Conservation (phyloP, 2,797 vertebrate genomes). For the Tokudaia tokunoshimensis region DNA sequence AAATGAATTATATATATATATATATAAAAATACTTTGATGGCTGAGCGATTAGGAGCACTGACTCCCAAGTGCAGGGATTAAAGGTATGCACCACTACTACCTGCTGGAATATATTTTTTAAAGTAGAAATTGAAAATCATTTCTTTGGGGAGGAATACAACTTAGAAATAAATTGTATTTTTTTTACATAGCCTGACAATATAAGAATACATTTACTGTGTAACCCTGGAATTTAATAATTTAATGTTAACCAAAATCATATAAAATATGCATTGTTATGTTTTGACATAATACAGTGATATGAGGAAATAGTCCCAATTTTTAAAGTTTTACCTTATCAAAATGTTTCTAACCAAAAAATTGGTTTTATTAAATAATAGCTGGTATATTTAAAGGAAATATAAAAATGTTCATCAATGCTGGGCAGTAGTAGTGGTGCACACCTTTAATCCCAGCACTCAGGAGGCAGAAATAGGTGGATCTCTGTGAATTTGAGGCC, state of each 20-base stretch:
- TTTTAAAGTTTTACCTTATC: background rate
- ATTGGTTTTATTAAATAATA: background rate
- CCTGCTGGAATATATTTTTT: background rate
- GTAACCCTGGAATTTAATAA: no score
- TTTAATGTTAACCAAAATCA: background rate
- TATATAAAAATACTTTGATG: no score
- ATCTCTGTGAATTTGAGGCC: background rate
- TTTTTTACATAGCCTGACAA: background rate
- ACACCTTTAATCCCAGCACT: background rate
- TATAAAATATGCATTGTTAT: background rate
- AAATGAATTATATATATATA: slow-evolving; percentile 89
- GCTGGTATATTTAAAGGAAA: background rate
- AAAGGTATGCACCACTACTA: background rate
- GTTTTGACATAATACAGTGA: background rate
- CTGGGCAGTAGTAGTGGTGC: background rate
- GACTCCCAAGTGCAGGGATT: no score
- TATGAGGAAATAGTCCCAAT: no score
- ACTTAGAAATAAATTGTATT: background rate
- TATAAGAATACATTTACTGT: background rate
- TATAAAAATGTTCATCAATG: background rate
- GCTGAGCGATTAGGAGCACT: no score
- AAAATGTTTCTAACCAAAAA: background rate
- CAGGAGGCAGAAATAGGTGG: no score
- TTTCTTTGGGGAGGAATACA: no score
- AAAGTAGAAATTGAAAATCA: background rate